A percentile compares a stretch with the other conserved stretches of the same genome.
phyloP scores from a whole-genome alignment of 2,888 invertebrate species.

The Catocala sponsa region DNA sequence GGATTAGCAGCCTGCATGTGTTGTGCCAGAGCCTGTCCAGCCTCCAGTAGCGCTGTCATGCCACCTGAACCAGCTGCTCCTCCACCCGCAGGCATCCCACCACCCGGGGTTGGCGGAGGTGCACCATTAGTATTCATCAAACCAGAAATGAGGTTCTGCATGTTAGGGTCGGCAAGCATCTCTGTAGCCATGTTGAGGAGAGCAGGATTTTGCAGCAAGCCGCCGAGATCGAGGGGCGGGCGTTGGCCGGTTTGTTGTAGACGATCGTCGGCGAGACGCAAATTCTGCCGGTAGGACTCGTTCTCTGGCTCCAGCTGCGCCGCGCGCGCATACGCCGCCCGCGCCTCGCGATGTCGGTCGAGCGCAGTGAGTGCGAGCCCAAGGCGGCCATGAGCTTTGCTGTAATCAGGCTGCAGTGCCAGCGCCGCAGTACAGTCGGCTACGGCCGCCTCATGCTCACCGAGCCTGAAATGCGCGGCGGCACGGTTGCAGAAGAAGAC shows the following conservation, averaged over 20 bases:
- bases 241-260: slow-evolving; percentile 90
- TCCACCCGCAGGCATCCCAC: slow-evolving; percentile 79
- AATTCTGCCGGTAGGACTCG: slow-evolving; percentile 95
- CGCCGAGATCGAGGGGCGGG: slow-evolving; percentile 86
- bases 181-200: slow-evolving; percentile 95
- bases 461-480: slow-evolving; percentile 97
- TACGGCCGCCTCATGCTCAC: slow-evolving; percentile 94
- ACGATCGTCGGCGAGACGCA: slow-evolving; percentile 93
- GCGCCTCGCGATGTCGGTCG: slow-evolving; percentile 94
- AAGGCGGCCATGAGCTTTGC: slow-evolving; percentile 97
- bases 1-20: slow-evolving; percentile 95
- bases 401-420: slow-evolving; percentile 95
- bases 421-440: slow-evolving; percentile 97
- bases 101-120: slow-evolving; percentile 36
- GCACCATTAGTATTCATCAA: slow-evolving; percentile 79
- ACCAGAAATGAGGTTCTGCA: slow-evolving; percentile 92
- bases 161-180: slow-evolving; percentile 94
- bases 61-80: slow-evolving; percentile 84
- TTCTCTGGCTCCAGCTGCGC: slow-evolving; percentile 97
- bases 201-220: slow-evolving; percentile 93
- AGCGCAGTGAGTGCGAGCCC: slow-evolving; percentile 96
- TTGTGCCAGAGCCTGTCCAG: slow-evolving; percentile 93
- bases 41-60: slow-evolving; percentile 84
- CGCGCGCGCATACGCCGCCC: slow-evolving; percentile 95
- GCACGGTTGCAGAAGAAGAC: slow-evolving; percentile 99